These are phyloP conservation scores for Sciurus carolinensis DNA, from an alignment of 2,797 vertebrate species.

Conservation along the genomic window DNA sequence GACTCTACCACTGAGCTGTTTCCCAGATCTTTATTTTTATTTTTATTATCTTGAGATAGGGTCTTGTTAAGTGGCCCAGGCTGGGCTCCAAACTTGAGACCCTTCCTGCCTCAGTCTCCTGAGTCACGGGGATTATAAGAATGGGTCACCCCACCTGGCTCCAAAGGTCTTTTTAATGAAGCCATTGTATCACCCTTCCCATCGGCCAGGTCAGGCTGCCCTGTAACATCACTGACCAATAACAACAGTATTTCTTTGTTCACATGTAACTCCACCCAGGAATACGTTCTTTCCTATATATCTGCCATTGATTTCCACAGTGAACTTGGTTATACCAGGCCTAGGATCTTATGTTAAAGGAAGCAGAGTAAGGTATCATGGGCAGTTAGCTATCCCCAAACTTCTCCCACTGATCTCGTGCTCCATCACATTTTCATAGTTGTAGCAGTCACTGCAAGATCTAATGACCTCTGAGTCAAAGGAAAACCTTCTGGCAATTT, in stretches of 20 bases:
- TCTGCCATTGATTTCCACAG: neutral
- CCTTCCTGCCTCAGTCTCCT: neutral
- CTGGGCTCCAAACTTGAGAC: neutral
- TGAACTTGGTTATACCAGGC: neutral
- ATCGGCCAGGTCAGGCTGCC: neutral
- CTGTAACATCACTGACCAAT: neutral
- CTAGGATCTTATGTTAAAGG: slow-evolving; percentile 12
- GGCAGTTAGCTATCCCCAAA: neutral
- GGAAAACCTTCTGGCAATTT: neutral
- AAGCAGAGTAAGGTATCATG: neutral
- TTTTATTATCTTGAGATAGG: neutral
- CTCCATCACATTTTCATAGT: neutral
- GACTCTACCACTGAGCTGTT: neutral
- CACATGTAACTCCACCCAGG: neutral
- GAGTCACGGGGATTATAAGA: neutral
- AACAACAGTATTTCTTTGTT: neutral
- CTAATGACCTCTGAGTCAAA: neutral
- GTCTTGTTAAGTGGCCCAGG: neutral
- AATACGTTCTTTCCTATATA: neutral
- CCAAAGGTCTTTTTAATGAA: slow-evolving; percentile 1
- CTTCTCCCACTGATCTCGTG: neutral
- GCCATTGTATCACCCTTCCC: neutral
- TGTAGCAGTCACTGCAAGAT: neutral
- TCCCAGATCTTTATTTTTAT: neutral
- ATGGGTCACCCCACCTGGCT: neutral